Percentiles rank a stretch among this genome's conserved stretches.
phyloP scores from a whole-genome alignment of 2,888 invertebrate species.

The Adelognathus sp. region DNA sequence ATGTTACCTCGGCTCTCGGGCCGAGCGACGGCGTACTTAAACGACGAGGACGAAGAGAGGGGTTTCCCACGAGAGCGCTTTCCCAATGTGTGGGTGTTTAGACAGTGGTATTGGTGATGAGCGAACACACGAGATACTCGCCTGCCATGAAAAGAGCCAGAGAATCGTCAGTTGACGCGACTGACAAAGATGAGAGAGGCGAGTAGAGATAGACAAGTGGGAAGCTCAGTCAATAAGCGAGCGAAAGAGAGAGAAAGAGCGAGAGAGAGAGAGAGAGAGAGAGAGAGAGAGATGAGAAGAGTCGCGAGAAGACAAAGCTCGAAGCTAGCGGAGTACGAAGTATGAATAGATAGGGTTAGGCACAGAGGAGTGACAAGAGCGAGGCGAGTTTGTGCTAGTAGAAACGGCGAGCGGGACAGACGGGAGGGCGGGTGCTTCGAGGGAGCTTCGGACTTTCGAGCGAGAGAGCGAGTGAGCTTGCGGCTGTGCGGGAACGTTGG shows the following conservation, averaged over 20 bases:
- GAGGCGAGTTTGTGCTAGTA: conserved; percentile 52
- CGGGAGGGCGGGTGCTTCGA: conserved; percentile 30
- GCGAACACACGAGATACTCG: conserved; percentile 17
- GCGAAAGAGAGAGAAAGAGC: conserved; percentile 25
- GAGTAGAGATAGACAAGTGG: conserved; percentile 4
- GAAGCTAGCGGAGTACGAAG: conserved; percentile 37
- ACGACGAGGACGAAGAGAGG: not conserved
- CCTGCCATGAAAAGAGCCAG: conserved; percentile 28
- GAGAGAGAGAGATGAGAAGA: conserved; percentile 36
- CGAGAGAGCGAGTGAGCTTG: conserved; percentile 51
- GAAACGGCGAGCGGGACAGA: conserved; percentile 8
- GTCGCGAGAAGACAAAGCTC: conserved; percentile 25
- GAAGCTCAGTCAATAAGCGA: not conserved
- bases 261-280: conserved; percentile 29
- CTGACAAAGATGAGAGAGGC: conserved; percentile 26
- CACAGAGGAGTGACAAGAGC: conserved; percentile 25
- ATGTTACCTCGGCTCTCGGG: conserved; percentile 41
- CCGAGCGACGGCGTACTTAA: conserved; percentile 26
- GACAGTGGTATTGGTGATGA: conserved; percentile 1
- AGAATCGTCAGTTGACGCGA: conserved; percentile 17
- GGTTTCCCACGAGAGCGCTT: conserved; percentile 28
- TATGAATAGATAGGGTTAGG: conserved; percentile 41
- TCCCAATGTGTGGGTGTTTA: not conserved
- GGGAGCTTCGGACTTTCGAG: conserved; percentile 60
- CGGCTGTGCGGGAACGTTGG: conserved; percentile 44